A percentile compares a stretch with the other conserved stretches of the same genome.
Evolutionary conservation across 2,888 invertebrate species (phyloP).

Genomic region (Punctoribates punctum): DNA sequence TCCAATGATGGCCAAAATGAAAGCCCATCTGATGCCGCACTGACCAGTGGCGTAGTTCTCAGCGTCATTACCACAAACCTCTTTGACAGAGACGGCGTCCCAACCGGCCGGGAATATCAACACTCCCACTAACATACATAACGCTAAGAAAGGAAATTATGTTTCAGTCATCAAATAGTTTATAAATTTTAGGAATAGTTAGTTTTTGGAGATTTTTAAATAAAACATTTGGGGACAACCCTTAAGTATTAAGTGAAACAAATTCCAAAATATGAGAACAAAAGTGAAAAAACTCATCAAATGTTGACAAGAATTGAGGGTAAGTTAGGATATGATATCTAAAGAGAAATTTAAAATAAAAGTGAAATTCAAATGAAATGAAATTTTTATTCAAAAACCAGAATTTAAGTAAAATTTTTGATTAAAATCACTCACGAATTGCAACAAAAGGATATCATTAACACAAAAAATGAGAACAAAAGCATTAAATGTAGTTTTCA

Average conservation of each 20-base stretch:
- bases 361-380: not conserved
- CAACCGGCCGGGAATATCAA: constrained; percentile 86
- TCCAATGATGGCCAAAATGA: constrained; percentile 83
- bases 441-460: not conserved
- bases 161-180: too few species aligned
- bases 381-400: not conserved
- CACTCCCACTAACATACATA: constrained; percentile 81
- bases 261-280: too few species aligned
- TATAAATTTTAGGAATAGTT: too few species aligned
- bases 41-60: constrained; percentile 72
- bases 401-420: not conserved
- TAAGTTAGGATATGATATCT: too few species aligned
- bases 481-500: not conserved
- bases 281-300: too few species aligned
- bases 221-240: too few species aligned
- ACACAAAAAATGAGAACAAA: constrained; percentile 5
- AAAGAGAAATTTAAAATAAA: too few species aligned
- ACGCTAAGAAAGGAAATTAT: constrained; percentile 59
- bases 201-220: too few species aligned
- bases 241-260: too few species aligned
- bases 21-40: constrained; percentile 89
- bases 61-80: constrained; percentile 73
- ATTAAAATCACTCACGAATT: constrained; percentile 10
- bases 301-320: too few species aligned
- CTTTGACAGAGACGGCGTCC: constrained; percentile 74